Base-by-base conservation (phyloP, 2,888 invertebrate genomes). In the Encarsia formosa region DNA sequence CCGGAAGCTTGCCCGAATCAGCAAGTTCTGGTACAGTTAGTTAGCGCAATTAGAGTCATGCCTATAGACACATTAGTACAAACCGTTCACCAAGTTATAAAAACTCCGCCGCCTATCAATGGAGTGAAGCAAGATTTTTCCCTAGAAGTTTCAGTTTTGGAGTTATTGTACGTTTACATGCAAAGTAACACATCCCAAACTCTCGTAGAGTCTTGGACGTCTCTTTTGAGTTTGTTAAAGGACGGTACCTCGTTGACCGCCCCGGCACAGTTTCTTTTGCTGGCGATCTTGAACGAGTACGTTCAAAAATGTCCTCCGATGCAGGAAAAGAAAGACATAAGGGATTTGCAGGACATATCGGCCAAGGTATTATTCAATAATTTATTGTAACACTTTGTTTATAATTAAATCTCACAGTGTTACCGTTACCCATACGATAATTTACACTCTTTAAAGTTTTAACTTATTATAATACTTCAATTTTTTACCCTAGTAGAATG, bases 1-100 rank as follows among this genome's bases (percentile, higher is more conserved):
- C 81, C 84, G 24, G 82, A 84, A 65, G 83, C 85, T 16, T 83
- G 83, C 61, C 67, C 78, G 5, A 83, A 83, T 57, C 91, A 91
- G 73, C 77, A 84, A 59, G 84, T 87, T 55, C 77, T 91, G 63
- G 90, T 92, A 11, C 83, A 88, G 59, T 76, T 92, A 58, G 83
- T 92, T 40, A 84, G 86, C 46, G 86, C 88, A 26, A 86, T 92
- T 58, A 81, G 88, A 58, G 88, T 90, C 2, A 84, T 93, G 77
- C 90, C 91, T 3, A 83, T 89, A 65, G 91, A 91, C 66, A 87
- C 87, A 46, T 79, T 91, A 62, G 85, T 93, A 41, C 86, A 87
- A 74, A 88, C 88, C 4, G 82, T 91, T 18, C 85, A 86, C 65
- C 86, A 87, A 68, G 88, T 91, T 54, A 83, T 92, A 24, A 88